Evolutionary conservation across 1,140 invertebrate genomes (phyloP).

Genomic region (Pseudomyrmex pallidus): DNA sequence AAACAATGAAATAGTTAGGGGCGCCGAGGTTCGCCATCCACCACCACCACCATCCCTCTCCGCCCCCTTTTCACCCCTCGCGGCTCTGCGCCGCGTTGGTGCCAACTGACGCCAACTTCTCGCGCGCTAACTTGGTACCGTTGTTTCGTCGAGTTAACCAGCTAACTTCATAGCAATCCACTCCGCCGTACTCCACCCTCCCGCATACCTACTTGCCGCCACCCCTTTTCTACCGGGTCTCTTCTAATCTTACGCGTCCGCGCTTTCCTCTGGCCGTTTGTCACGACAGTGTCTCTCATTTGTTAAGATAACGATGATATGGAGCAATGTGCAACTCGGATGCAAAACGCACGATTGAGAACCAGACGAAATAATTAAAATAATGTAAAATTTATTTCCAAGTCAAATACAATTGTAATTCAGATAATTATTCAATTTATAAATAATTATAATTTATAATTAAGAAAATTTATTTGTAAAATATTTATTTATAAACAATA

Average conservation of each 20-base stretch:
- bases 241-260: slow-evolving; percentile 32
- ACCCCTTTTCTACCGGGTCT: background rate
- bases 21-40: slow-evolving; percentile 45
- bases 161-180: slow-evolving; percentile 80
- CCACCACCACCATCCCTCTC: background rate
- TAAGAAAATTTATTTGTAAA: too few species aligned
- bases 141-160: slow-evolving; percentile 83
- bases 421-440: too few species aligned
- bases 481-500: too few species aligned
- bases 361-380: too few species aligned
- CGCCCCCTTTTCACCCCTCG: background rate
- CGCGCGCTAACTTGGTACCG: slow-evolving; percentile 79
- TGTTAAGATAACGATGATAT: background rate
- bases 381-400: too few species aligned
- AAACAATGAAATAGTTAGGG: slow-evolving; percentile 83
- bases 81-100: slow-evolving; percentile 69
- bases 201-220: slow-evolving; percentile 18
- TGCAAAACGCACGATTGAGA: too few species aligned
- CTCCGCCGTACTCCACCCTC: slow-evolving; percentile 59
- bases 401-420: too few species aligned
- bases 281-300: background rate
- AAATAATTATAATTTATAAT: too few species aligned
- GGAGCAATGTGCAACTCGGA: too few species aligned
- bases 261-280: slow-evolving; percentile 22
- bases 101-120: slow-evolving; percentile 83